These are phyloP conservation scores for Peromyscus eremicus DNA, from an alignment of 2,797 vertebrate species.

Conservation along the genomic window DNA sequence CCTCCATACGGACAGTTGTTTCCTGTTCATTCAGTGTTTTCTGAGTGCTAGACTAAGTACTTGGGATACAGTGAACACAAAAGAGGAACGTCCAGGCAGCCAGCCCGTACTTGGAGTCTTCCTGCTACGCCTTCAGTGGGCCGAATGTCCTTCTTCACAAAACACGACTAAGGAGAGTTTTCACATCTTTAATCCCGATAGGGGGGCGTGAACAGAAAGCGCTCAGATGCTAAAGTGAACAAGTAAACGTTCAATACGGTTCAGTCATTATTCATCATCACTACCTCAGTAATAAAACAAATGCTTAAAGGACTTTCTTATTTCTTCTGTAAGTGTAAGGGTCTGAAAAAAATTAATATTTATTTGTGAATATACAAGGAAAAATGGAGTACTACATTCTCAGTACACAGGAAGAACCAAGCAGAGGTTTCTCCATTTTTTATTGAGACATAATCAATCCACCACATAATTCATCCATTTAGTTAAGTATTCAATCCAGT, in stretches of 20 bases:
- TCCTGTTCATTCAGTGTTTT: background rate
- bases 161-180: background rate
- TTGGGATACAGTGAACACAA: background rate
- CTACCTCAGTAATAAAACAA: conserved; percentile 16
- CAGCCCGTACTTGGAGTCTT: background rate
- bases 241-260: background rate
- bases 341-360: background rate
- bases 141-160: background rate
- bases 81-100: background rate
- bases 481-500: background rate
- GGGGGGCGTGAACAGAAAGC: background rate
- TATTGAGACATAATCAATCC: background rate
- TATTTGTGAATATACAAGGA: conserved; percentile 34
- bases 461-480: background rate
- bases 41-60: background rate
- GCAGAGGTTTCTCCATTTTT: conserved; percentile 14
- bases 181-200: conserved; percentile 5
- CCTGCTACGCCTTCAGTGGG: background rate
- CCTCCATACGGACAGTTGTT: background rate
- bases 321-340: conserved; percentile 47
- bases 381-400: background rate
- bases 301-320: conserved; percentile 14
- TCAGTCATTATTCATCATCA: background rate
- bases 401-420: conserved; percentile 1
- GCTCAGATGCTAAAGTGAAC: background rate